Conservation (phyloP, 2,888 invertebrate species). For the Acanthosepion lycidas region DNA sequence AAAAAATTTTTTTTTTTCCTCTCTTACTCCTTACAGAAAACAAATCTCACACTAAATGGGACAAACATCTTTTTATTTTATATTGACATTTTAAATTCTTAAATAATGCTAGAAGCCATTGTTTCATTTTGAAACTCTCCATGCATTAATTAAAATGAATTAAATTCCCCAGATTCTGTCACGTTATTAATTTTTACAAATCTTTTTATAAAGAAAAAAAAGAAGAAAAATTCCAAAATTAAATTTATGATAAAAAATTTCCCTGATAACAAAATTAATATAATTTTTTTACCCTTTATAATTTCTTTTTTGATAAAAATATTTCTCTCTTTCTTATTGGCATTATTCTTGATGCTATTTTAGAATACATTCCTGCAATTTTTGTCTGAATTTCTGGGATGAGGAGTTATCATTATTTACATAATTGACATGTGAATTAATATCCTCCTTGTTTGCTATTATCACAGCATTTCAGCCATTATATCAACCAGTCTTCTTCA, state of each 20-base stretch:
- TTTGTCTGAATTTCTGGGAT: too few relatives aligned
- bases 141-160: neutral
- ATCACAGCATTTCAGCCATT: too few relatives aligned
- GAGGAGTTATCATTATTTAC: too few relatives aligned
- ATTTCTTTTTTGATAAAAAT: neutral
- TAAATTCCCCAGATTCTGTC: neutral
- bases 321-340: neutral
- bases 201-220: neutral
- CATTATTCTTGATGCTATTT: neutral
- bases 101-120: neutral
- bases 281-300: neutral
- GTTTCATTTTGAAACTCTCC: neutral
- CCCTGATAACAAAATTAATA: neutral
- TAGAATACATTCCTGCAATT: neutral
- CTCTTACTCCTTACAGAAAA: neutral
- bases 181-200: neutral
- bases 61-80: neutral
- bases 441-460: too few relatives aligned
- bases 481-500: too few relatives aligned
- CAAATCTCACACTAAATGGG: neutral
- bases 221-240: neutral
- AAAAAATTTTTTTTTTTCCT: neutral
- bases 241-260: neutral
- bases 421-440: too few relatives aligned
- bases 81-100: neutral